Percentiles rank a stretch among this genome's conserved stretches.
phyloP scores from a whole-genome alignment of 1,140 invertebrate genomes.

The Hetaerina americana region DNA sequence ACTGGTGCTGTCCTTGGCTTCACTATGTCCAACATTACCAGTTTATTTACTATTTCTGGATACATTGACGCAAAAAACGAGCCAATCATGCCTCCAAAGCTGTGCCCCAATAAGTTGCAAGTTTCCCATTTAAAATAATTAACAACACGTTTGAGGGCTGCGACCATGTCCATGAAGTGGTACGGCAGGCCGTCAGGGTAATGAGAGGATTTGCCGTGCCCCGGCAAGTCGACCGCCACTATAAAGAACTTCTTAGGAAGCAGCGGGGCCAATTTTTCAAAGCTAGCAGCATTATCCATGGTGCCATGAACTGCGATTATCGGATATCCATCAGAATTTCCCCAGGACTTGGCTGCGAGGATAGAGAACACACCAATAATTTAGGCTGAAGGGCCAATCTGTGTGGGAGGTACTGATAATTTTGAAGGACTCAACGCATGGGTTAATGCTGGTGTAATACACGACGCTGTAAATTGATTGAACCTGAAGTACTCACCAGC shows the following conservation, averaged over 20 bases:
- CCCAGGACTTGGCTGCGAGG: conserved; percentile 17
- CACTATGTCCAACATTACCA: conserved; percentile 38
- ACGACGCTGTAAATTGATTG: background rate
- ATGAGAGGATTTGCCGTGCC: conserved; percentile 20
- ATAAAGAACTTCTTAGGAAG: conserved; percentile 13
- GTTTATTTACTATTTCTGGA: conserved; percentile 33
- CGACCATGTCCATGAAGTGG: conserved; percentile 31
- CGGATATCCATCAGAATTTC: conserved; percentile 14
- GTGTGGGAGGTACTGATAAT: background rate
- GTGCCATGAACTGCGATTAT: conserved; percentile 19
- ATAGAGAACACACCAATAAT: background rate
- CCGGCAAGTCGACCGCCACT: conserved; percentile 19
- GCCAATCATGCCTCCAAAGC: conserved; percentile 34
- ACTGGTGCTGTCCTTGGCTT: conserved; percentile 22
- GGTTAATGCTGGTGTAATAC: background rate
- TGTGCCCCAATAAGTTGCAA: conserved; percentile 41
- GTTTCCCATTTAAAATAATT: conserved; percentile 41
- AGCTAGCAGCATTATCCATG: conserved; percentile 54
- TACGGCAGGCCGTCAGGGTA: conserved; percentile 21
- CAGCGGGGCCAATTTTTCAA: conserved; percentile 47
- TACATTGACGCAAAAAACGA: conserved; percentile 31
- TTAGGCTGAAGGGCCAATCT: background rate
- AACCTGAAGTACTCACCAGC: conserved; percentile 14
- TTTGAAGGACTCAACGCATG: background rate
- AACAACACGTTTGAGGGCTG: conserved; percentile 36